Evolutionary conservation across 2,888 invertebrate species (phyloP), one percentile per base, ranked within the genome.

Genomic region (Sialis lutaria): DNA sequence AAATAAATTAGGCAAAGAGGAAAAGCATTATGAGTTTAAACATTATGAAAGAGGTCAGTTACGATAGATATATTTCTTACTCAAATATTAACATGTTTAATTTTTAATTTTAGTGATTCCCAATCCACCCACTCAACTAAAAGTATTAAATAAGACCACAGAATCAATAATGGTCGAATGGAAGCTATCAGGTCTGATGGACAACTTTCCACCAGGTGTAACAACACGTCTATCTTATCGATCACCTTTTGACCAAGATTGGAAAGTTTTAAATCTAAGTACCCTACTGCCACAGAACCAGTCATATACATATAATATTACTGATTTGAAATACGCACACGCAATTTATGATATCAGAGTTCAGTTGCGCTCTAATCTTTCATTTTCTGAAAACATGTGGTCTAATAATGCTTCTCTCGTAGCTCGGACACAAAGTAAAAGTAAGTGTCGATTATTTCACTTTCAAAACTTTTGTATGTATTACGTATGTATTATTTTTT

Each of bases 331-430:
- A 47, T 79, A 77, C 63, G 76, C 83, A 1, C 73, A 82, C 57
- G 70, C 74, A 52, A 69, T 73, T 44, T 88, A 85, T 66, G 79
- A 82, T 53, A 73, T 87, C 1, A 69, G 83, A 52, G 77, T 87
- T 45, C 77, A 75, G 49, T 73, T 81, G 48, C 75, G 74, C 57
- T 74, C 80, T 12, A 66, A 68, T 1, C 58, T 65, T 13, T 60
- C 63, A 5, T 57, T 55, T 37, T 73, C 72, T 32, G 74, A 77
- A 49, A 69, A 64, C 7, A 69, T 74, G 62, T 88, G 86, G 86
- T 87, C 88, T 39, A 65, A 76, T 45, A 77, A 77, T 51, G 72
- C 74, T 40, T 58, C 55, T 49, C 60, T 61, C 56, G 49, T 32
- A n/a, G 42, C 32, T 7, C 42, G 42, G 4, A 42, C 42, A 32